A percentile compares a stretch with the other conserved stretches of the same genome.
These are phyloP conservation scores for Cryptotis parvus DNA, from an alignment of 2,113 vertebrate genomes.

Conservation along the genomic window DNA sequence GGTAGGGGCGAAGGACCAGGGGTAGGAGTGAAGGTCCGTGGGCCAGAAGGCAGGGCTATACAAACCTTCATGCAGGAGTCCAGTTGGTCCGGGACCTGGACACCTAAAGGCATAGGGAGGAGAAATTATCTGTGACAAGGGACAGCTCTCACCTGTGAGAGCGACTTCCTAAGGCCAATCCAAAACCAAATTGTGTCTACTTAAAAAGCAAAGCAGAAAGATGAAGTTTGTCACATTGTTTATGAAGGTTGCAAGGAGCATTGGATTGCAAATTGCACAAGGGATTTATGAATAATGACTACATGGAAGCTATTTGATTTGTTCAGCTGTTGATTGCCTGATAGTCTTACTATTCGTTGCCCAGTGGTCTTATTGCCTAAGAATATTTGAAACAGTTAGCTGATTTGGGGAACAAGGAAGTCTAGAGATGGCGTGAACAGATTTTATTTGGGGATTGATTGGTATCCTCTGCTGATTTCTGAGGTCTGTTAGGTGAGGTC, in stretches of 20 bases:
- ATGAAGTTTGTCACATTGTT: not conserved
- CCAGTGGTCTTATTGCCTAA: not conserved
- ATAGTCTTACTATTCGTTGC: not conserved
- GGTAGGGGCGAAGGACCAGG: not conserved
- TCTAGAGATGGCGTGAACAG: not conserved
- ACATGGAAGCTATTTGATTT: not conserved
- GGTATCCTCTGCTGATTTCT: not conserved
- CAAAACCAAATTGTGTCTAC: not conserved
- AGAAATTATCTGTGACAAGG: not conserved
- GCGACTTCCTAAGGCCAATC: not conserved
- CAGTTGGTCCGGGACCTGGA: not conserved
- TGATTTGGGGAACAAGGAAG: not conserved
- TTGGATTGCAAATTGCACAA: not conserved
- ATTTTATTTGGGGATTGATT: not conserved
- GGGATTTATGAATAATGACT: not conserved
- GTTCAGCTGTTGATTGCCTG: not conserved
- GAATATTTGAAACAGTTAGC: not conserved
- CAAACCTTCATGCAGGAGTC: fast-evolving
- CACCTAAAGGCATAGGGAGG: not conserved
- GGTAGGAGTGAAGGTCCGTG: not conserved
- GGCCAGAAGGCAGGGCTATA: not conserved
- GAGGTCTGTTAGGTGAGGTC: not conserved
- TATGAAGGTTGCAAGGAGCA: not conserved
- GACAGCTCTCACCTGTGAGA: not conserved
- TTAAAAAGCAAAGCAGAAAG: not conserved